Evolutionary conservation across 92 coral and sea anemone species (phyloP).

Genomic region (Porites divaricata): DNA sequence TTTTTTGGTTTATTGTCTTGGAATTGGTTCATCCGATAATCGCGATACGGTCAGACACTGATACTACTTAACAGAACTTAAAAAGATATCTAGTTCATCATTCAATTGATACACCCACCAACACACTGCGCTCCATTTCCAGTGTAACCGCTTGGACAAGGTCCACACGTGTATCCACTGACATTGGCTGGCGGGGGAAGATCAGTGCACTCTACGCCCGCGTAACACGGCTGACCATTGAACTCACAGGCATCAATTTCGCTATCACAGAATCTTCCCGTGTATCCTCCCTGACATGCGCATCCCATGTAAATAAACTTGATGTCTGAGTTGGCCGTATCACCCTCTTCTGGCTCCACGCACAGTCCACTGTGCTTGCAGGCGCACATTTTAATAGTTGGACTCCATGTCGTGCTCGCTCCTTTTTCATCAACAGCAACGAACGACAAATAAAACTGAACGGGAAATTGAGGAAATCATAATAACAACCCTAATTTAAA

Average conservation of each 20-base stretch:
- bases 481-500: too few species aligned
- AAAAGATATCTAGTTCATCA: neutral
- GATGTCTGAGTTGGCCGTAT: constrained; percentile 37
- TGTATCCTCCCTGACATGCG: constrained; percentile 68
- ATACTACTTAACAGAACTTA: too few species aligned
- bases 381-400: constrained; percentile 72
- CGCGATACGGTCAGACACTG: neutral
- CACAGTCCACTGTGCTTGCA: constrained; percentile 77
- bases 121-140: constrained; percentile 74
- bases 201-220: constrained; percentile 70
- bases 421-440: constrained; percentile 56
- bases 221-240: constrained; percentile 74
- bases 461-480: neutral
- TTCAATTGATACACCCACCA: constrained; percentile 40
- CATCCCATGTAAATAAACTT: constrained; percentile 63
- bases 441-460: constrained; percentile 50
- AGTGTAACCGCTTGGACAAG: constrained; percentile 76
- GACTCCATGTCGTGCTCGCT: constrained; percentile 59
- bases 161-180: constrained; percentile 72
- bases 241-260: constrained; percentile 69
- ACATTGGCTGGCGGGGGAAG: constrained; percentile 69
- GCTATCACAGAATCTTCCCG: constrained; percentile 75
- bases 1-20: too few species aligned
- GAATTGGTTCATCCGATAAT: too few species aligned
- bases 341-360: constrained; percentile 31